Percentiles rank a stretch among this genome's conserved stretches.
phyloP scores from a whole-genome alignment of 1,140 invertebrate species.

The Penaeus japonicus region DNA sequence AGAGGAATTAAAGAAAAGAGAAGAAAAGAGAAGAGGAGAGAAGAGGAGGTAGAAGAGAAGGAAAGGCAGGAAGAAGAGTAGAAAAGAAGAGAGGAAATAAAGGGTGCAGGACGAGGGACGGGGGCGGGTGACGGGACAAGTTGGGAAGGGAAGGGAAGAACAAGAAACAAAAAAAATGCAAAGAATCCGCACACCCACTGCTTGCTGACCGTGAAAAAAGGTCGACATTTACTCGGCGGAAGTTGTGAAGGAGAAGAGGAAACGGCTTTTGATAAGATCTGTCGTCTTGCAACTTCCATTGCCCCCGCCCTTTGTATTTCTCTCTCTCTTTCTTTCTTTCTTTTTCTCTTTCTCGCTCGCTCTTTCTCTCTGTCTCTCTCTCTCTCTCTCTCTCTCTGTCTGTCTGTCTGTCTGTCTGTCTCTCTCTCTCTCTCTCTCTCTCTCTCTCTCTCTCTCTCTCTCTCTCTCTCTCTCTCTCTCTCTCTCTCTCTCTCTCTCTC shows the following conservation, averaged over 20 bases:
- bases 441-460: neutral
- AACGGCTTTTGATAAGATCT: no score
- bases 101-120: no score
- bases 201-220: no score
- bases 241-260: no score
- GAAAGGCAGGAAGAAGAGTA: neutral
- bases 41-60: neutral
- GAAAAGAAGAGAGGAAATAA: neutral
- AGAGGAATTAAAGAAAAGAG: neutral
- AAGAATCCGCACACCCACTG: no score
- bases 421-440: neutral
- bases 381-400: neutral
- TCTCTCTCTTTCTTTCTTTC: neutral
- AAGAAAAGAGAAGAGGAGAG: neutral
- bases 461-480: neutral
- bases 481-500: neutral
- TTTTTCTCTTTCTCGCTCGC: neutral
- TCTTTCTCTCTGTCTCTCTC: neutral
- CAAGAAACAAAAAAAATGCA: neutral
- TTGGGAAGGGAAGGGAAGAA: no score
- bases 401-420: neutral
- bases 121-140: neutral
- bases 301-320: neutral
- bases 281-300: neutral
- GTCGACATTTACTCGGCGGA: no score